These are phyloP conservation scores for Agrotis segetum DNA, from an alignment of 2,888 invertebrate genomes.

Conservation along the genomic window DNA sequence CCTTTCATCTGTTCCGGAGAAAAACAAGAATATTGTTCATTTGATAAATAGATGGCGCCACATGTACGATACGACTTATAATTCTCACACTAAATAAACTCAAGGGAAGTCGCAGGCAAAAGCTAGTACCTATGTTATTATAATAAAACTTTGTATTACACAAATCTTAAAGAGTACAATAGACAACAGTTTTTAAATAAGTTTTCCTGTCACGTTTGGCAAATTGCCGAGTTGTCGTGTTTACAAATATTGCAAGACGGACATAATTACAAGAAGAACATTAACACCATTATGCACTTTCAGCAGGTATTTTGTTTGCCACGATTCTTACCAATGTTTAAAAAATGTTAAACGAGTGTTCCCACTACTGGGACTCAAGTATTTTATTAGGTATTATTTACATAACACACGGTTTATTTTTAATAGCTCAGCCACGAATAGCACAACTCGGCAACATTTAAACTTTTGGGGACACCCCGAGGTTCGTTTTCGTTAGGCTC, in stretches of 20 bases:
- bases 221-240: conserved; percentile 68
- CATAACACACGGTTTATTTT: no score
- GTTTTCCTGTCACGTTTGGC: conserved; percentile 55
- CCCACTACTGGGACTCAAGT: neutral
- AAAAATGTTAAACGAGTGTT: no score
- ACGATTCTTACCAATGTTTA: neutral
- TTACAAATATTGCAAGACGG: conserved; percentile 76
- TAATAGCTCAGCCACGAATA: no score
- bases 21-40: no score
- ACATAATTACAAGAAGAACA: conserved; percentile 56
- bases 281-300: conserved; percentile 49
- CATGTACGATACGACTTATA: no score
- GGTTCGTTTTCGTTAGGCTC: no score
- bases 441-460: no score
- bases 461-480: no score
- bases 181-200: conserved; percentile 28
- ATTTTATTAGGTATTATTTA: neutral
- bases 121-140: neutral
- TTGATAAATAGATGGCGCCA: no score
- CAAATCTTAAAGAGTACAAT: conserved; percentile 4
- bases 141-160: neutral
- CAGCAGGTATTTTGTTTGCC: conserved; percentile 20
- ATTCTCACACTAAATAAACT: no score
- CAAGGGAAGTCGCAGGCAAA: no score
- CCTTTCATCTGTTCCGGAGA: no score